Base-by-base conservation (phyloP, 2,113 vertebrate species). In the Neotragus moschatus region DNA sequence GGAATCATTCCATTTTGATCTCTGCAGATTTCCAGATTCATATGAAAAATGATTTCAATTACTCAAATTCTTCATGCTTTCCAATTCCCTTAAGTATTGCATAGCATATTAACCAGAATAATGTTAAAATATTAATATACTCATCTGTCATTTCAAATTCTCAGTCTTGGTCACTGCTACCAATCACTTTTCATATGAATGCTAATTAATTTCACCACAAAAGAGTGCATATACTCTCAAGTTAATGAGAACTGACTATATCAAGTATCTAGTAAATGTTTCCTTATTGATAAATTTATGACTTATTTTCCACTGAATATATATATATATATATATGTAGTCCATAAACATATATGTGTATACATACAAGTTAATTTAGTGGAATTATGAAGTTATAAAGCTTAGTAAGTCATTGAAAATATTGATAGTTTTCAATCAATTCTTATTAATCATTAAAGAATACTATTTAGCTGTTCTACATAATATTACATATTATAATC, bases 31-130 rank as follows among this genome's bases (percentile, higher is more conserved):
- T 95, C 39, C 17, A 86, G 25, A 90, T 73, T 95, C 70, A 61
- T 39, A 75, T 89, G 82, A 97, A 77, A 97, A 98, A 94, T 97
- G 36, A 97, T 77, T 61, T 95, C 86, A 95, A 88, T 97, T 97
- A 91, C 4, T 94, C 55, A 97, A 16, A 73, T 90, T 87, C 23
- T 95, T 95, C 47, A 82, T 45, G 92, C 30, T 66, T 85, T 88
- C 56, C 55, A 97, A 85, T 91, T 92, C 51, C 36, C 63, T 96
- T 95, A 94, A 84, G 66, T 84, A 97, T 80, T 63, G 17, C 16
- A 95, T 88, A 97, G 66, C 86, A 91, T 84, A 96, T 97, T 95
- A 95, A 86, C 16, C 39, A 95, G 77, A 92, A 63, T 21, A 5
- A 86, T 94, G 82, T n/a, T 82, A 25, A 70, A 97, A 89, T 94